A percentile compares a stretch with the other conserved stretches of the same genome.
These are phyloP conservation scores for Pteropus alecto DNA, from an alignment of 2,113 vertebrate genomes.

Conservation along the genomic window DNA sequence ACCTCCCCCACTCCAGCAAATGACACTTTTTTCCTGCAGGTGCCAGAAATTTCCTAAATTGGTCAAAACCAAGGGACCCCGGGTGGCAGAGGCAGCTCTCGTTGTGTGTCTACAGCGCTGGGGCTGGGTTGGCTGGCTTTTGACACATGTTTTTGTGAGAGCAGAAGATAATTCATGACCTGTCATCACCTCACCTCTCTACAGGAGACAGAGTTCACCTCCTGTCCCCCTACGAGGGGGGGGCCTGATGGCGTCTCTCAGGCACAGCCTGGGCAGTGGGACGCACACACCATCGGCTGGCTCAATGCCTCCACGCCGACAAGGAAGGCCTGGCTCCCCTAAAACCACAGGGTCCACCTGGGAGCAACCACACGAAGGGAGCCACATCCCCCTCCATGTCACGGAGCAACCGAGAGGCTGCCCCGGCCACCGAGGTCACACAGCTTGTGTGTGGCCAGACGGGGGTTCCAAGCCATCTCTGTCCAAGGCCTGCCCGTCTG, in stretches of 20 bases:
- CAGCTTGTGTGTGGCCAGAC: not conserved
- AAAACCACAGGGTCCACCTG: too few species aligned
- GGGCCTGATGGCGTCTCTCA: accelerated
- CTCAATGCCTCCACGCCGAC: not conserved
- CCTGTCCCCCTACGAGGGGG: too few species aligned
- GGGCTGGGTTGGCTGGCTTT: too few species aligned
- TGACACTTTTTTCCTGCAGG: not conserved
- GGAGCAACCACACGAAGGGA: accelerated
- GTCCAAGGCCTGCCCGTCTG: too few species aligned
- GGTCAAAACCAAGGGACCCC: not conserved
- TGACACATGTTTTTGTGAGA: not conserved
- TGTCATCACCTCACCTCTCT: not conserved
- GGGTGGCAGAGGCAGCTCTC: not conserved
- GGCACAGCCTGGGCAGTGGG: too few species aligned
- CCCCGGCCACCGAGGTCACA: not conserved
- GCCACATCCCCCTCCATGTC: not conserved
- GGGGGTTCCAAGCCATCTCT: not conserved
- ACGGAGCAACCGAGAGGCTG: not conserved
- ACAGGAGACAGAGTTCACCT: too few species aligned
- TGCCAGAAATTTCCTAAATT: not conserved
- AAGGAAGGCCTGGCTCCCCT: too few species aligned
- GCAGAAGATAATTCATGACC: not conserved
- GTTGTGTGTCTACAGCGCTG: not conserved
- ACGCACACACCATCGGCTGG: not conserved
- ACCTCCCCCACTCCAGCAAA: not conserved